Base-by-base conservation (phyloP, 64 coral and sea anemone genomes). In the Astreopora myriophthalma region DNA sequence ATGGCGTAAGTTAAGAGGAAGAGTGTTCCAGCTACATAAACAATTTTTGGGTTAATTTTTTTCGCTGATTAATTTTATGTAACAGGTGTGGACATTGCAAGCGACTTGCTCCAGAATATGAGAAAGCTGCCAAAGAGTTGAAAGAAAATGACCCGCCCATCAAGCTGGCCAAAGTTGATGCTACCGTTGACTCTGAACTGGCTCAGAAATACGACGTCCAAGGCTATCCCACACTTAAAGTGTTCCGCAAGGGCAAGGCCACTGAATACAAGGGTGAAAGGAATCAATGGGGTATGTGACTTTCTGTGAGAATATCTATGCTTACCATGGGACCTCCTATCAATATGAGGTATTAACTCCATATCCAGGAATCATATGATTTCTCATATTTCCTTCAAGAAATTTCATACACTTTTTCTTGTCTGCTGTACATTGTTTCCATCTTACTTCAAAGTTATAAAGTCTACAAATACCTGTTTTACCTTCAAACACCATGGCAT, bases 41-140 rank as follows among this genome's bases (percentile, higher is more conserved):
- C n/a, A n/a, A n/a, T n/a, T n/a, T n/a, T n/a, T 46, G 42, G 5
- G 70, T 22, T 6, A 34, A 23, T 34, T 35, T 34, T 19, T 75
- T 38, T 9, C 16, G 12, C 4, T 75, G 29, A 35, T 4, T 7
- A 75, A 24, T 81, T 62, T 61, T n/a, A 2, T 22, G 17, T 31
- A 16, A 3, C 37, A 99, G 97, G 97, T 99, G 94, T 99, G 97
- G 94, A 19, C 97, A 99, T 68, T 99, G 97, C 52, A 99, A 99
- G 46, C 48, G 62, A 20, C 97, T 99, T 66, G 97, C 97, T 19
- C 97, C 97, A 78, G 94, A 96, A 71, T 99, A 99, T 42, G 97
- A 99, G 69, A 99, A 96, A 85, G 97, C 97, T 48, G 97, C 97
- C 79, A 89, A 99, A 67, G 66, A 87, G 49, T 71, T 99, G 51